A percentile compares a stretch with the other conserved stretches of the same genome.
phyloP scores from a whole-genome alignment of 1,140 invertebrate genomes.

The Pseudobourletiella spinata region DNA sequence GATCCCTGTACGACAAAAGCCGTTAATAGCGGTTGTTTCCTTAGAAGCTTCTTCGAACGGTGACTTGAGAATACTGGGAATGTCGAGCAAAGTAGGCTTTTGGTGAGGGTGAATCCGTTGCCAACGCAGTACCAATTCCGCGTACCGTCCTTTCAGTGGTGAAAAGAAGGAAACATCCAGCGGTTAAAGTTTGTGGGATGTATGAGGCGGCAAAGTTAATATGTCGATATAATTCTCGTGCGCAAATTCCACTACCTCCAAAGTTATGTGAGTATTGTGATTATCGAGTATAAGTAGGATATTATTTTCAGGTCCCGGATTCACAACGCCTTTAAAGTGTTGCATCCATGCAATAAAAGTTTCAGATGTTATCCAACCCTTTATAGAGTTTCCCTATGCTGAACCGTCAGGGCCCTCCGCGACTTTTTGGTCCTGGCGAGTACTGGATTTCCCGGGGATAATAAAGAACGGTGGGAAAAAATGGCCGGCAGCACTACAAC shows the following conservation, averaged over 20 bases:
- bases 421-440: too few relatives aligned
- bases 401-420: too few relatives aligned
- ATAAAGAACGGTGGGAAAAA: not conserved
- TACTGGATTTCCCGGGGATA: not conserved
- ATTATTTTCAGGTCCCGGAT: not conserved
- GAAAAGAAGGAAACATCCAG: slow-evolving; percentile 42
- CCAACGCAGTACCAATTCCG: not conserved
- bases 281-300: slow-evolving; percentile 8
- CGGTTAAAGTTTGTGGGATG: slow-evolving; percentile 43
- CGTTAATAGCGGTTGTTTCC: not conserved
- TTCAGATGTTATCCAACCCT: not conserved
- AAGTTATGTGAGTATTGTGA: not conserved
- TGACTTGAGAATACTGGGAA: not conserved
- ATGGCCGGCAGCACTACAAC: not conserved
- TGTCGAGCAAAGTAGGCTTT: not conserved
- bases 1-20: not conserved
- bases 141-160: slow-evolving; percentile 38
- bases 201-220: slow-evolving; percentile 41
- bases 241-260: slow-evolving; percentile 28
- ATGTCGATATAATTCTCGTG: slow-evolving; percentile 39
- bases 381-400: too few relatives aligned
- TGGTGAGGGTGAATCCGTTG: not conserved
- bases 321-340: not conserved
- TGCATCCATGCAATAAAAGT: not conserved
- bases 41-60: not conserved